A percentile compares a stretch with the other conserved stretches of the same genome.
These are phyloP conservation scores for Aviceda subcristata DNA, from an alignment of 2,113 vertebrate species.

Conservation along the genomic window DNA sequence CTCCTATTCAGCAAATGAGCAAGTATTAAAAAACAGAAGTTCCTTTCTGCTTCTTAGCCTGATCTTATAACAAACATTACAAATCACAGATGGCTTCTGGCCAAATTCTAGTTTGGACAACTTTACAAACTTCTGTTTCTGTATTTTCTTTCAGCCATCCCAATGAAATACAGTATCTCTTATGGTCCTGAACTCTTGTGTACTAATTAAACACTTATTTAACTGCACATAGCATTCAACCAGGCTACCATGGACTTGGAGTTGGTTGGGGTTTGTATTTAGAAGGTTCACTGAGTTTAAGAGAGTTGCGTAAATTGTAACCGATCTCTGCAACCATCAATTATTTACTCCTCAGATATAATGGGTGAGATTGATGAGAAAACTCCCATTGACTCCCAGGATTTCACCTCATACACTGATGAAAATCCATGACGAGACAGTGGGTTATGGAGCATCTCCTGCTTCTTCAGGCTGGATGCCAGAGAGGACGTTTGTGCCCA, in stretches of 20 bases:
- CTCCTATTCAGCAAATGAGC: background rate
- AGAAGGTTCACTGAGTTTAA: background rate
- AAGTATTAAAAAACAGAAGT: background rate
- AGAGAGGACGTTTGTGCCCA: rapidly evolving
- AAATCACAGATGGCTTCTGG: background rate
- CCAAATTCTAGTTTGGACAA: background rate
- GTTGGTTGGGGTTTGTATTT: background rate
- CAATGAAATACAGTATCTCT: background rate
- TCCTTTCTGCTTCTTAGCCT: background rate
- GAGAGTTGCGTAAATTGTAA: background rate
- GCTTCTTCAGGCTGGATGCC: background rate
- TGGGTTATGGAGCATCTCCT: background rate
- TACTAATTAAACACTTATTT: background rate
- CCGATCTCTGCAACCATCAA: background rate
- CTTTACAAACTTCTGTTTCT: background rate
- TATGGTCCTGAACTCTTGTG: background rate
- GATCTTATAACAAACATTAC: background rate
- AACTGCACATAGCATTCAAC: background rate
- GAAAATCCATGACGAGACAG: background rate
- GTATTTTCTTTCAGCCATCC: background rate
- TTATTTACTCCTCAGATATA: background rate
- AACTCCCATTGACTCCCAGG: background rate
- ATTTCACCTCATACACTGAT: background rate
- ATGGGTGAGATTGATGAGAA: background rate
- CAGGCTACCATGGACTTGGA: background rate